Conservation (phyloP, 2,113 vertebrate genomes). For the Sterna hirundo region DNA sequence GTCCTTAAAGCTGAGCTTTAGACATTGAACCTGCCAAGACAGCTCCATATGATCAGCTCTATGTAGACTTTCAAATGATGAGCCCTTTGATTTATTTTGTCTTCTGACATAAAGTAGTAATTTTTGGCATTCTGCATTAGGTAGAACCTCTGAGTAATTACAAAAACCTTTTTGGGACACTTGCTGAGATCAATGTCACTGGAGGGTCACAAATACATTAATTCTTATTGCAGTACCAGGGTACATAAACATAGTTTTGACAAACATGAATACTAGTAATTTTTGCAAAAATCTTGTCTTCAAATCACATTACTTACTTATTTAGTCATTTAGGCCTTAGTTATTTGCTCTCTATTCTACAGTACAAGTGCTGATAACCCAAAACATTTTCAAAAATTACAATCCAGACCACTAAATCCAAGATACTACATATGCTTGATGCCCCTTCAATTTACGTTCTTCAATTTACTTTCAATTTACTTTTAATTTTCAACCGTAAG, state of each 20-base stretch:
- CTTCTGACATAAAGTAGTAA: background rate
- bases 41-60: background rate
- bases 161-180: background rate
- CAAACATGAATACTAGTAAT: background rate
- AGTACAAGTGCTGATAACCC: background rate
- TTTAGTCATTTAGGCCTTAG: background rate
- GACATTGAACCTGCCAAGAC: background rate
- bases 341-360: background rate
- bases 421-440: background rate
- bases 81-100: background rate
- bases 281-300: background rate
- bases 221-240: background rate
- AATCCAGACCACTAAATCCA: background rate
- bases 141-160: accelerated
- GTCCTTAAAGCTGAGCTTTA: background rate
- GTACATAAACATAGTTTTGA: background rate
- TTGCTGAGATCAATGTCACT: background rate
- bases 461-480: conserved; percentile 43
- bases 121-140: background rate
- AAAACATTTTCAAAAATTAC: background rate
- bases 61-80: background rate
- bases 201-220: background rate
- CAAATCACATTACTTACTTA: background rate
- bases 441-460: conserved; percentile 23
- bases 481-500: conserved; percentile 35